These are phyloP conservation scores for Serilophus lunatus DNA, from an alignment of 2,113 vertebrate species.

Conservation along the genomic window DNA sequence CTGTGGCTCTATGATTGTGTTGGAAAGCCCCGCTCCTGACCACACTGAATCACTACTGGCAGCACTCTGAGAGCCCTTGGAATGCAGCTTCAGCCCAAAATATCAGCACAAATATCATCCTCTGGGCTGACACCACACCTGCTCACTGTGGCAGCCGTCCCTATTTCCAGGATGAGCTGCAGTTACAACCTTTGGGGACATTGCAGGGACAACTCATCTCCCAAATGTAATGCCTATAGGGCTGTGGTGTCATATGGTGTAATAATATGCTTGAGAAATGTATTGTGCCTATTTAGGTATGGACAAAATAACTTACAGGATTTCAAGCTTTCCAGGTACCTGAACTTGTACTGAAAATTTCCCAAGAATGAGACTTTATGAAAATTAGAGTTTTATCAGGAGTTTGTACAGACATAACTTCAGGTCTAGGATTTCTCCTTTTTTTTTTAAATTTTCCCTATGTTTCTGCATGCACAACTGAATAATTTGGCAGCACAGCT, in stretches of 20 bases:
- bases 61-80: not conserved
- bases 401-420: not conserved
- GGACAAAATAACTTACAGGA: not conserved
- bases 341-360: not conserved
- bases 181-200: not conserved
- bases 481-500: not conserved
- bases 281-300: not conserved
- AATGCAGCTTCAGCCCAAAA: not conserved
- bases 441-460: not conserved
- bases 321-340: not conserved
- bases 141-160: fast-evolving
- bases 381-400: not conserved
- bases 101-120: not conserved
- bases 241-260: fast-evolving
- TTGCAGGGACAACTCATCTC: not conserved
- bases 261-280: not conserved
- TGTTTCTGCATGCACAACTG: not conserved
- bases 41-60: fast-evolving
- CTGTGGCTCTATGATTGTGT: fast-evolving
- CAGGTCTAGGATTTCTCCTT: not conserved
- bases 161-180: not conserved
- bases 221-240: fast-evolving
- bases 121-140: not conserved
- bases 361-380: not conserved
- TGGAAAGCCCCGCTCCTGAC: not conserved